These are phyloP conservation scores for Malaclemys terrapin DNA, from an alignment of 2,113 vertebrate genomes.

Conservation along the genomic window DNA sequence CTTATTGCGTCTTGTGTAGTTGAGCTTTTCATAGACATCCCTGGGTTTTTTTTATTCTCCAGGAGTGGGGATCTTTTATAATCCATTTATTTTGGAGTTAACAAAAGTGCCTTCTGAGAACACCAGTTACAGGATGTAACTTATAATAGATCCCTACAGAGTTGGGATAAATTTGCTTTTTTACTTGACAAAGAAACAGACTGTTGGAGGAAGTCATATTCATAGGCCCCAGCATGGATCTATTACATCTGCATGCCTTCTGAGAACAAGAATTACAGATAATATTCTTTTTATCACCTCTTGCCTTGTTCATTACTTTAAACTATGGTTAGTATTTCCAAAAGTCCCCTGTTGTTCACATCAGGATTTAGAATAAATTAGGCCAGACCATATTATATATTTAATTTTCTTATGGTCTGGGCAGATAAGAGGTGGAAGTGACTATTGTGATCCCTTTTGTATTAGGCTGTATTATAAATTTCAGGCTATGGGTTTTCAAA, in stretches of 20 bases:
- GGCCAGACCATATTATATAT: background rate
- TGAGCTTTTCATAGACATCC: background rate
- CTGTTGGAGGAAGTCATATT: too few relatives aligned
- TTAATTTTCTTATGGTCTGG: background rate
- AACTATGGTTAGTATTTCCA: background rate
- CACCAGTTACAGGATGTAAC: too few relatives aligned
- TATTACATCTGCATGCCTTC: too few relatives aligned
- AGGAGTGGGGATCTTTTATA: background rate
- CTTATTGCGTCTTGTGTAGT: background rate
- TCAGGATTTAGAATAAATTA: background rate
- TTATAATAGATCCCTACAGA: too few relatives aligned
- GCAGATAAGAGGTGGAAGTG: background rate
- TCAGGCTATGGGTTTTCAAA: background rate
- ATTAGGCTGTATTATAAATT: background rate
- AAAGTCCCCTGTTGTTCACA: background rate
- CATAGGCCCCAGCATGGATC: too few relatives aligned
- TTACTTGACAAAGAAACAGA: too few relatives aligned
- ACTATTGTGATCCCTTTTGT: background rate
- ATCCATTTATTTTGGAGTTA: background rate
- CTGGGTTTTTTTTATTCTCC: background rate
- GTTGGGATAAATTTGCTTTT: too few relatives aligned
- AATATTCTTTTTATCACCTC: background rate
- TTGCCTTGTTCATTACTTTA: background rate
- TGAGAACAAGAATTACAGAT: background rate
- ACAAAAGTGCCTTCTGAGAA: background rate